These are phyloP conservation scores for Steinernema feltiae DNA, from an alignment of 1,140 invertebrate genomes.

Conservation along the genomic window DNA sequence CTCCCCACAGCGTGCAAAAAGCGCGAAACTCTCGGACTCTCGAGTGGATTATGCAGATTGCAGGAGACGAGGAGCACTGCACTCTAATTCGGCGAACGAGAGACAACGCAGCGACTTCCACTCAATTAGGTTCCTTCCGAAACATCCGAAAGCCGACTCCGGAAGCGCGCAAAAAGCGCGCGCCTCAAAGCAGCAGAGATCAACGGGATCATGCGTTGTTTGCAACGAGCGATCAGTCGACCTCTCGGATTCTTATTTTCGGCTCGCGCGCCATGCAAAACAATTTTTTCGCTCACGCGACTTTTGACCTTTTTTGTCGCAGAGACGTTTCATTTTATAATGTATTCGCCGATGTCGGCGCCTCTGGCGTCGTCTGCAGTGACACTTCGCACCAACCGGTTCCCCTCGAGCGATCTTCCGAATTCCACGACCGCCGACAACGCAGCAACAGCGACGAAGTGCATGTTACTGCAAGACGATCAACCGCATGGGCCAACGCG, in stretches of 20 bases:
- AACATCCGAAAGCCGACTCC: neutral
- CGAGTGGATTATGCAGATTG: slow-evolving; percentile 13
- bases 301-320: slow-evolving; percentile 1
- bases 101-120: neutral
- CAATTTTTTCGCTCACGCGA: neutral
- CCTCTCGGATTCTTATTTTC: neutral
- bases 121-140: neutral
- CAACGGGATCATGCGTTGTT: neutral
- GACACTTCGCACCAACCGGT: neutral
- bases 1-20: neutral
- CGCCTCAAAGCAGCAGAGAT: neutral
- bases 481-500: neutral
- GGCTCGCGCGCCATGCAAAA: neutral
- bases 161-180: neutral
- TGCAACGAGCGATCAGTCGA: neutral
- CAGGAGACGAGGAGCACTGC: neutral
- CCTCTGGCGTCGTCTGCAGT: neutral
- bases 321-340: neutral
- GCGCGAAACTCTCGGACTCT: neutral
- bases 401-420: neutral
- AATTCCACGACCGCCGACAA: neutral
- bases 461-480: neutral
- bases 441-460: neutral
- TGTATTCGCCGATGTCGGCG: neutral
- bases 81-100: too few species aligned